These are phyloP conservation scores for Phlogophora meticulosa DNA, from an alignment of 2,888 invertebrate genomes.

Conservation along the genomic window DNA sequence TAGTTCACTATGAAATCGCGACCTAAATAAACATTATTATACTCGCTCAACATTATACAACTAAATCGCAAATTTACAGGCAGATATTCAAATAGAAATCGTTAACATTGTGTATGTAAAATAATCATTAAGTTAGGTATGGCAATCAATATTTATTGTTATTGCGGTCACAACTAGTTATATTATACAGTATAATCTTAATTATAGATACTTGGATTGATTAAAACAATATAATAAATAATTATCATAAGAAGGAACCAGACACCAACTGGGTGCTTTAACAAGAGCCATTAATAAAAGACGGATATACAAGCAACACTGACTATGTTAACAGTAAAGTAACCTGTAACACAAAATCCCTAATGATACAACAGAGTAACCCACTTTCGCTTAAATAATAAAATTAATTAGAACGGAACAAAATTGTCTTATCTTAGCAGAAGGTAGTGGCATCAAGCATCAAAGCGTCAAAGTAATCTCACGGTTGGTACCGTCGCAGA, in stretches of 20 bases:
- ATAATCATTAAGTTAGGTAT: constrained; percentile 28
- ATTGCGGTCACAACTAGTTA: constrained; percentile 10
- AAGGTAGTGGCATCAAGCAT: constrained; percentile 64
- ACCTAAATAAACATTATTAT: constrained; percentile 38
- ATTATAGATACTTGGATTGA: constrained; percentile 2
- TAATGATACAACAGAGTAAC: constrained; percentile 60
- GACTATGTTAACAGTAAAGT: constrained; percentile 52
- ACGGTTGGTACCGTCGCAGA: constrained; percentile 63
- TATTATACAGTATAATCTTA: neutral
- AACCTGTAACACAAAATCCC: constrained; percentile 33
- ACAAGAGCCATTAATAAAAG: constrained; percentile 24
- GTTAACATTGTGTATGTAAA: constrained; percentile 26
- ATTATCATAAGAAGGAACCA: neutral
- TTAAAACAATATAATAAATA: constrained; percentile 1
- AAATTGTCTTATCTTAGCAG: constrained; percentile 65
- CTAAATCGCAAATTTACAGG: constrained; percentile 11
- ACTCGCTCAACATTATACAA: constrained; percentile 26
- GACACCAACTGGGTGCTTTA: constrained; percentile 11
- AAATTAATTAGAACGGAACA: constrained; percentile 71
- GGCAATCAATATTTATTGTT: constrained; percentile 42
- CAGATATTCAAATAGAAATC: constrained; percentile 28
- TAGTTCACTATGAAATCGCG: constrained; percentile 15
- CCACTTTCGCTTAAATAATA: constrained; percentile 67
- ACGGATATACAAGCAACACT: constrained; percentile 22
- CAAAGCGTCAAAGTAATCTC: constrained; percentile 67